A percentile compares a stretch with the other conserved stretches of the same genome.
phyloP scores from a whole-genome alignment of 2,113 vertebrate genomes.

The Cervus canadensis region DNA sequence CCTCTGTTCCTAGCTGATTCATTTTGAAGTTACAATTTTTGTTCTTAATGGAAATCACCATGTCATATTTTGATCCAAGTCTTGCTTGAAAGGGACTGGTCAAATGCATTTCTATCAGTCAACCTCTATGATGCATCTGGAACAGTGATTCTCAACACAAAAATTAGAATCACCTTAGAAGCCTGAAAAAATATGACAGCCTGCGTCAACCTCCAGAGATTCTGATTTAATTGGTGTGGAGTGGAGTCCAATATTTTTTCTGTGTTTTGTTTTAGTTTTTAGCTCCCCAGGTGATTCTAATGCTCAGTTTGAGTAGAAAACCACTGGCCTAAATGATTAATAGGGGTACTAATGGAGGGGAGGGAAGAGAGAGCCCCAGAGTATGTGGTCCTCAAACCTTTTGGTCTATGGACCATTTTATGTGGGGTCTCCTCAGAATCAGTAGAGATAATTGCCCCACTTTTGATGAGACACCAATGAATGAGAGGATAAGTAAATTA shows the following conservation, averaged over 20 bases:
- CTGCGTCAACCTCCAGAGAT: background rate
- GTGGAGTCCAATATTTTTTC: background rate
- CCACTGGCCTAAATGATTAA: conserved; percentile 70
- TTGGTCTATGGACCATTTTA: conserved; percentile 65
- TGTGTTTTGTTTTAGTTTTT: background rate
- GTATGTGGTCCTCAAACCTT: conserved; percentile 41
- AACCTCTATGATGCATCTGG: background rate
- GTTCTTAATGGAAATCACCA: background rate
- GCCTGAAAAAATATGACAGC: background rate
- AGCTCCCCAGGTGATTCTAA: conserved; percentile 44
- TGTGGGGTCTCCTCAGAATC: conserved; percentile 51
- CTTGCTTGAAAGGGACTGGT: background rate
- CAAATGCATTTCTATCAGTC: background rate
- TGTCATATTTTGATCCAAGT: background rate
- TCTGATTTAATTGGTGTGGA: conserved; percentile 21
- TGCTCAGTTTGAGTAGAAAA: conserved; percentile 50
- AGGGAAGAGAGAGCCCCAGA: background rate
- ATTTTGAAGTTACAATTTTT: background rate
- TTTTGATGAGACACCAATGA: conserved; percentile 53
- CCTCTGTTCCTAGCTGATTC: background rate
- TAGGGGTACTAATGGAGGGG: conserved; percentile 41
- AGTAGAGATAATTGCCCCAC: conserved; percentile 52
- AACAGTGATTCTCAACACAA: background rate
- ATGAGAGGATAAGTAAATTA: conserved; percentile 30
- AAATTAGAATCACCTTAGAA: background rate